Conservation (phyloP, 2,888 invertebrate species). For the Drosophila yooni region DNA sequence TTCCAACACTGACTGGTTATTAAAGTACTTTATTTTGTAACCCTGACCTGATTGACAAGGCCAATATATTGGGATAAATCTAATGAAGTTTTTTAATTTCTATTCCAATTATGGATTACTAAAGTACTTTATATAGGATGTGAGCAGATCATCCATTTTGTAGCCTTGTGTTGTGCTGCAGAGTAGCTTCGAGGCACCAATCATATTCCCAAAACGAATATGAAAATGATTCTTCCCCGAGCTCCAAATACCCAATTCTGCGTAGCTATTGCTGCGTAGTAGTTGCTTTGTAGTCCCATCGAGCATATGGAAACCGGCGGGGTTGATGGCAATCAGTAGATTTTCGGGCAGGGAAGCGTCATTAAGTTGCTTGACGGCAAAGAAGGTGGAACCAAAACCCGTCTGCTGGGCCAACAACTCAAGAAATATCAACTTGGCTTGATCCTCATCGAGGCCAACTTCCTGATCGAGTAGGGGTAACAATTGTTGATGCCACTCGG, state of each 20-base stretch:
- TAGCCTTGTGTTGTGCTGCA: constrained; percentile 97
- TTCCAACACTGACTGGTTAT: not conserved
- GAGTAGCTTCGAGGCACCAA: constrained; percentile 93
- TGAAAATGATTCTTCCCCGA: constrained; percentile 98
- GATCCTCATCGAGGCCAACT: constrained; percentile 19
- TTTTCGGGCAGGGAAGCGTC: constrained; percentile 94
- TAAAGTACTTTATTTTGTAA: not conserved
- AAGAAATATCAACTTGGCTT: constrained; percentile 92
- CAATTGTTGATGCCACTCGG: constrained; percentile 94
- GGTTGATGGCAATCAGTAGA: constrained; percentile 95
- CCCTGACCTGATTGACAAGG: constrained; percentile 75
- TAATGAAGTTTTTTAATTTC: constrained; percentile 47
- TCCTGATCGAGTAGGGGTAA: constrained; percentile 81
- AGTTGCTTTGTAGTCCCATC: constrained; percentile 95
- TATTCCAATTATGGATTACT: constrained; percentile 45
- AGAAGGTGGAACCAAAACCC: constrained; percentile 98
- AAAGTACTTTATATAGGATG: constrained; percentile 91
- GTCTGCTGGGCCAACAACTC: constrained; percentile 87
- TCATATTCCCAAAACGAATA: constrained; percentile 97
- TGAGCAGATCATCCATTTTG: constrained; percentile 98
- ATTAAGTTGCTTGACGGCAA: constrained; percentile 96
- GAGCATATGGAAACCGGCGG: constrained; percentile 94
- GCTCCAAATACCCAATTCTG: constrained; percentile 96
- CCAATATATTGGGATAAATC: constrained; percentile 85
- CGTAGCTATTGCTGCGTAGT: constrained; percentile 93